Percentiles rank a stretch among this genome's conserved stretches.
These are phyloP conservation scores for Lerema accius DNA, from an alignment of 1,140 invertebrate species.

Conservation along the genomic window DNA sequence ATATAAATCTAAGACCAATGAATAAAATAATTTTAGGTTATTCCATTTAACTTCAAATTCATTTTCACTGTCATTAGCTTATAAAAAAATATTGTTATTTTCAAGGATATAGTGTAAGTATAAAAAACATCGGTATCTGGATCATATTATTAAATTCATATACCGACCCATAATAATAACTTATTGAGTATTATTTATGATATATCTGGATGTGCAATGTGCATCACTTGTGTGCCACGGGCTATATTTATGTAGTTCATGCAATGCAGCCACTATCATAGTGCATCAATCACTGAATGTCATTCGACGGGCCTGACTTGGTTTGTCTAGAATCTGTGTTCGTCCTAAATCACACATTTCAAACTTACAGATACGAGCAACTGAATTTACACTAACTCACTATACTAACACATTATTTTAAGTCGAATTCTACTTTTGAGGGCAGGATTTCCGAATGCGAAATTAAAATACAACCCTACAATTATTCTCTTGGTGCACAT, in stretches of 20 bases:
- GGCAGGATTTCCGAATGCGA: constrained; percentile 12
- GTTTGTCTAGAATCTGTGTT: constrained; percentile 76
- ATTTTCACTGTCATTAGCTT: too few species aligned
- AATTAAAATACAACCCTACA: too few species aligned
- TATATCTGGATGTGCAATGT: constrained; percentile 48
- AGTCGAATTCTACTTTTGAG: constrained; percentile 1
- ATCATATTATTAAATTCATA: too few species aligned
- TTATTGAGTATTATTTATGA: constrained; percentile 9
- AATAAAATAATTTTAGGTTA: too few species aligned
- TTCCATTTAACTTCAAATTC: too few species aligned
- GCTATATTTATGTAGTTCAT: constrained; percentile 37
- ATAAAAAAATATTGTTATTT: too few species aligned
- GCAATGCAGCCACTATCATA: constrained; percentile 47
- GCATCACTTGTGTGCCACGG: constrained; percentile 47
- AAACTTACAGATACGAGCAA: constrained; percentile 66
- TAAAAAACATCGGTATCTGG: too few species aligned
- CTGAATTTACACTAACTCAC: constrained; percentile 74
- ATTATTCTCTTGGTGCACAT: too few species aligned
- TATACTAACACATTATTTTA: constrained; percentile 51
- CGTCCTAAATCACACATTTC: constrained; percentile 76
- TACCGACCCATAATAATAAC: too few species aligned
- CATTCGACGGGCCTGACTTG: constrained; percentile 61
- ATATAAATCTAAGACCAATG: too few species aligned
- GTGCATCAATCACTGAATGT: constrained; percentile 59
- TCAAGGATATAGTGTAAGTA: too few species aligned